Base-by-base conservation (phyloP, 2,888 invertebrate genomes). In the Orchesella flavescens region DNA sequence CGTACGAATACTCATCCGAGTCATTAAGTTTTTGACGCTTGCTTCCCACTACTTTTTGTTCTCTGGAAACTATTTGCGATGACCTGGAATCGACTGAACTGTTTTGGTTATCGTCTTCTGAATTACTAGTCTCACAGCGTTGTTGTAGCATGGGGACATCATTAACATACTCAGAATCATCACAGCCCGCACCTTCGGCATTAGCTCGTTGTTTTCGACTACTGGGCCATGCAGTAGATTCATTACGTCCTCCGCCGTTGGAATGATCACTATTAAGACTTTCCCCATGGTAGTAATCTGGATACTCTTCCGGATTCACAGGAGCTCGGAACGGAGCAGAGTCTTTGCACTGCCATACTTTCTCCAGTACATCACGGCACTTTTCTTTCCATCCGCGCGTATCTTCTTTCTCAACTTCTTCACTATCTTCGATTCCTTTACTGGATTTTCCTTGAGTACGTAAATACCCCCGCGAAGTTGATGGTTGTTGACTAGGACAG, bases 261-360 rank as follows among this genome's bases (percentile, higher is more conserved):
- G 83, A 77, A 12, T 75, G 74, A 19, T 80, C 76, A 46, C 84
- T 83, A 17, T 69, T 71, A 19, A 71, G 49, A 69, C 87, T 86
- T 77, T 86, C 87, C 4, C 85, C 87, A 10, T 93, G 92, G 89
- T 92, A 91, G 91, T 97, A 97, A 90, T 96, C 96, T 0, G 96
- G 96, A 91, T 96, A 96, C 89, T 94, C 94, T 24, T 93, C 91
- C 17, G 93, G 92, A 89, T 95, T 94, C 0, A 98, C 97, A 1
- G 97, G 96, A 88, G 93, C 92, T 83, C 93, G 91, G 89, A 90
- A 91, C 68, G 85, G 84, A 61, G 76, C 63, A 69, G 84, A 84
- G 72, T 87, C 85, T 17, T 86, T 94, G 89, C 92, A 94, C 89
- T 92, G 93, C 93, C 93, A 92, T 89, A 98, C 92, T 85, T 93